Evolutionary conservation across 2,113 vertebrate genomes (phyloP), one percentile per base, ranked within the genome.

Genomic region (Poicephalus meyeri): DNA sequence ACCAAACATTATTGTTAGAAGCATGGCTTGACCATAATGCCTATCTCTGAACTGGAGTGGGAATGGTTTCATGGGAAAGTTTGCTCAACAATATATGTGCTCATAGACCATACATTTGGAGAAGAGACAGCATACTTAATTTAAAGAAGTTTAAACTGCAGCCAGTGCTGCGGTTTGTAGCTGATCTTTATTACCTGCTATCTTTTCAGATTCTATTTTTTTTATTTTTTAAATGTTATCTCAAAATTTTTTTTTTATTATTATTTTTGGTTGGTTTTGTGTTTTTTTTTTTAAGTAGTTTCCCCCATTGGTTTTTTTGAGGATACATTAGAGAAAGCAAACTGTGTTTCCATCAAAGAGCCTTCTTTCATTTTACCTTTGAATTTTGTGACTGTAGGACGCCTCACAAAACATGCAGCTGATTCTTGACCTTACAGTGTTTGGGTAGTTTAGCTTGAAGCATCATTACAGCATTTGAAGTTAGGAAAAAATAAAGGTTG

Each of bases 41-140:
- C 95, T 78, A 6, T 92, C 86, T 78, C 83, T 74, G 72, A 90
- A 39, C 70, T 60, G 65, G 33, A 70, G 35, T 65, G 85, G 95
- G 64, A 89, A 85, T 80, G 68, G 79, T 80, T 96, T 80, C 71
- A 91, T 82, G 89, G 89, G 93, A 92, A 96, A 55, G 49, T 82
- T 80, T 88, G 21, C 81, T 95, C 66, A 96, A 77, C 71, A 89
- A n/a, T 76, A 65, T 68, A 44, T 8, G 6, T 82, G 44, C 63
- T 87, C 44, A 7, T 10, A 37, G 81, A 79, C 19, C 41, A 37
- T 79, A 5, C 2, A 1, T 2, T 39, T 89, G 70, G 74, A 56
- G 86, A 65, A 85, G 49, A 85, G 44, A 49, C 72, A 76, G 58
- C 41, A 29, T 76, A 64, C n/a, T 61, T 42, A 46, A 26, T 68